Base-by-base conservation (phyloP, 2,113 vertebrate genomes). In the Herpetotheres cachinnans region DNA sequence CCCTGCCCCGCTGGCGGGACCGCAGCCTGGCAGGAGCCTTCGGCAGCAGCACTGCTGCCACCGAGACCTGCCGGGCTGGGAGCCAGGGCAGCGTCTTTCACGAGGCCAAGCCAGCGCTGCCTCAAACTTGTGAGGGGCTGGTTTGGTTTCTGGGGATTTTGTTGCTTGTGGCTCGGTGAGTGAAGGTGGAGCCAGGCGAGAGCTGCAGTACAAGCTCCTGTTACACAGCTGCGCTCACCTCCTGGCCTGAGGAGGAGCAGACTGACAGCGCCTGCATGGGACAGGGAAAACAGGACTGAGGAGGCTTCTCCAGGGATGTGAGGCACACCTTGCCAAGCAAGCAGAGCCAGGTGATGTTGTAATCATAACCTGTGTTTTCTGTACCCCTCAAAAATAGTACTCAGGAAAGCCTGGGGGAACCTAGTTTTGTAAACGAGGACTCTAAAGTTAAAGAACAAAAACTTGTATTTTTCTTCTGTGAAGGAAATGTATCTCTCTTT, bases 391-490 rank as follows among this genome's bases (percentile, higher is more conserved):
- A 10, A 47, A 30, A 32, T 59, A 25, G 10, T 2, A 13, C 69
- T 58, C 34, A 19, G 63, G 32, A 29, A 47, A 21, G 10, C 25
- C 13, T 5, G 36, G 44, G 54, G n/a, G 16, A 83, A 58, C 34
- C 17, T 11, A 2, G 16, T 67, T 86, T 67, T 93, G 58, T 74
- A 72, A 58, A 29, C 0, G 4, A 62, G 58, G 90, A 55, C 69
- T 47, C 50, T 27, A 5, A 40, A 54, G 22, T 21, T 26, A 52
- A 34, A 49, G 47, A 50, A 78, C 22, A 89, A 73, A 88, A 42
- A 2, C 5, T 63, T 85, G 49, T 87, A 19, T 71, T 92, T 97
- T 98, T 96, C 97, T 97, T 98, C 97, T 97, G 77, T 98, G 97
- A 98, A 97, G 97, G 95, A 96, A 90, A 85, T 49, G 16, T 81